Evolutionary conservation across 1,140 invertebrate species (phyloP), one percentile per base, ranked within the genome.

Genomic region (Achroia grisella): DNA sequence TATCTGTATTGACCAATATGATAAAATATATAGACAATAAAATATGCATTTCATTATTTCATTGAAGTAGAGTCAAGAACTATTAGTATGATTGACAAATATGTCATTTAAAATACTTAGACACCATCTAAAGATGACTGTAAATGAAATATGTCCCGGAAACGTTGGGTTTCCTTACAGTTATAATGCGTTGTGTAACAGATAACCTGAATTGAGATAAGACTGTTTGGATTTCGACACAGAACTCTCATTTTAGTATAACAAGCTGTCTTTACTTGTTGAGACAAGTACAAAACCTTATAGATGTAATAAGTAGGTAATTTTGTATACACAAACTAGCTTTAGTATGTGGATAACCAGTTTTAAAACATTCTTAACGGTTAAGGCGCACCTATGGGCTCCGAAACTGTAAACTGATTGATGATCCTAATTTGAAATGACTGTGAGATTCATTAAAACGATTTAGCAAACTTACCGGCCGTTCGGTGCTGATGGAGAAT

Each of bases 401-500:
- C 30, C 15, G 34, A 39, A 52, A 39, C 40, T 28, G 42, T 43
- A 54, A 44, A 45, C 49, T 70, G 62, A 74, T 71, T 62, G 61
- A 67, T 64, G 52, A 41, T 36, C 8, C 17, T n/a, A 43, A 33
- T 9, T 8, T 42, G n/a, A n/a, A n/a, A n/a, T n/a, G n/a, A n/a
- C n/a, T n/a, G n/a, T n/a, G n/a, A 23, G 17, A 23, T 17, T 44
- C 12, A 36, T 36, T 10, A 35, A 32, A 4, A 13, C 13, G 36
- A 31, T 15, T 23, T 23, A 15, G 29, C 35, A 15, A 35, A 76
- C 82, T 77, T 62, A 86, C 84, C 84, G 73, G 70, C 82, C 85
- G 63, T 76, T 89, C 79, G 78, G 90, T 71, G 85, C 91, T 76
- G 69, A 88, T 10, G 88, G 91, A 23, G 93, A 92, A 61, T 94